Evolutionary conservation across 92 coral and sea anemone genomes (phyloP).

Genomic region (Porites evermanni): DNA sequence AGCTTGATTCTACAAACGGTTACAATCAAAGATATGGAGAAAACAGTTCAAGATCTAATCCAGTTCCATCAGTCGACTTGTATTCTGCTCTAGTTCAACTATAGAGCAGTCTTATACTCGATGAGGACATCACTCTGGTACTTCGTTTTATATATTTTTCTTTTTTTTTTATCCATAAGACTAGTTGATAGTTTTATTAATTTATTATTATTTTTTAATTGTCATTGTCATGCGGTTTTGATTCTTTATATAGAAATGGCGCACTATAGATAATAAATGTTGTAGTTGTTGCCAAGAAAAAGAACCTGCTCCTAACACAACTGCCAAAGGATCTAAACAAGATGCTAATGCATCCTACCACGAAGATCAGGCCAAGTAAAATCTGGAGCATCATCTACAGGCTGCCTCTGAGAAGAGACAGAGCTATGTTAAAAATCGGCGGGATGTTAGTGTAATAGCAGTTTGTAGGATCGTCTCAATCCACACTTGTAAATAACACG

Average conservation of each 20-base stretch:
- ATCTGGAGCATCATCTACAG: constrained; percentile 1
- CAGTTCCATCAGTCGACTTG: neutral
- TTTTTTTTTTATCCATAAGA: neutral
- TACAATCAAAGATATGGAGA: neutral
- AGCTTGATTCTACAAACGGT: neutral
- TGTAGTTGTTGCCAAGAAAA: neutral
- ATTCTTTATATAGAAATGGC: too few species aligned
- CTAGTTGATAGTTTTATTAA: neutral
- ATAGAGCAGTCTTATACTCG: too few species aligned
- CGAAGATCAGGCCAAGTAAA: constrained; percentile 16
- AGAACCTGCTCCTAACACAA: neutral
- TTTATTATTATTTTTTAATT: too few species aligned
- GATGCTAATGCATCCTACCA: neutral
- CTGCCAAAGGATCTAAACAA: neutral
- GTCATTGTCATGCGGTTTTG: neutral
- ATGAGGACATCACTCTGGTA: too few species aligned
- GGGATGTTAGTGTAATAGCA: neutral
- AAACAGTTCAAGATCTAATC: neutral
- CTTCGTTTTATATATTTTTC: neutral
- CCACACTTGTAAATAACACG: neutral
- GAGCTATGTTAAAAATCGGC: neutral
- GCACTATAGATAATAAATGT: neutral
- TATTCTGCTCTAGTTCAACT: too few species aligned
- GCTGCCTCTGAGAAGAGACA: neutral
- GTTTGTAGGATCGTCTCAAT: neutral